Percentiles rank a stretch among this genome's conserved stretches.
Conservation (phyloP, 2,113 vertebrate genomes). For the Psilopogon haemacephalus region DNA sequence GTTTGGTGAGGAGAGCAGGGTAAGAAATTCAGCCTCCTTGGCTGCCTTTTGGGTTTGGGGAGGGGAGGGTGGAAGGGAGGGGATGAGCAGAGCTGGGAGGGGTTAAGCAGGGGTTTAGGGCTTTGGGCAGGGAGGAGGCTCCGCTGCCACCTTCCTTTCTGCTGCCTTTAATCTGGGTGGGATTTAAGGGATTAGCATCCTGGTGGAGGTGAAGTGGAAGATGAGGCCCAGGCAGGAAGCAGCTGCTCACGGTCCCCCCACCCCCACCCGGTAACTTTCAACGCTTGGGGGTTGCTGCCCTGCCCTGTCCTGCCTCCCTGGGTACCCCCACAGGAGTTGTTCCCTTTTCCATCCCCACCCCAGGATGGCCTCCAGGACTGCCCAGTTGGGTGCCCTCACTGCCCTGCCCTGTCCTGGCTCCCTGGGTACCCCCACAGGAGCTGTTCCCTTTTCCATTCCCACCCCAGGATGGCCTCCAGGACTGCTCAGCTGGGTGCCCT, state of each 20-base stretch:
- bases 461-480: not conserved
- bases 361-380: not conserved
- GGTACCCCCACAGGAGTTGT: not conserved
- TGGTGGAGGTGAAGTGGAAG: not conserved
- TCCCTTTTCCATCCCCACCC: not conserved
- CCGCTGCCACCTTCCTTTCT: not conserved
- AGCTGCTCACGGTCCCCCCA: not conserved
- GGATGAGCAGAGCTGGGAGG: not conserved
- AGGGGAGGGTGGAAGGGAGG: fast-evolving
- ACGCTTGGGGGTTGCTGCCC: not conserved
- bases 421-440: not conserved
- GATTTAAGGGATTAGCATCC: slow-evolving; percentile 69
- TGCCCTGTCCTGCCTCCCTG: not conserved
- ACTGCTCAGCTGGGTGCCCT: not conserved
- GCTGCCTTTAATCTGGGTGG: slow-evolving; percentile 44
- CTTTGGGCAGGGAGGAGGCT: not conserved
- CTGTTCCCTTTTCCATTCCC: fast-evolving
- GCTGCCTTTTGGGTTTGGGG: too few species aligned
- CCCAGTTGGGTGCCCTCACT: not conserved
- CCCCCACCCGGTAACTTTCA: slow-evolving; percentile 34
- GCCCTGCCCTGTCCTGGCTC: slow-evolving; percentile 16
- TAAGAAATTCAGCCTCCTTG: not conserved
- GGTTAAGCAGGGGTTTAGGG: not conserved
- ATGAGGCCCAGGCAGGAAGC: not conserved
- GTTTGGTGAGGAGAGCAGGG: fast-evolving